Percentiles rank a stretch among this genome's conserved stretches.
phyloP scores from a whole-genome alignment of 2,888 invertebrate species.

The Itoplectis maculator region DNA sequence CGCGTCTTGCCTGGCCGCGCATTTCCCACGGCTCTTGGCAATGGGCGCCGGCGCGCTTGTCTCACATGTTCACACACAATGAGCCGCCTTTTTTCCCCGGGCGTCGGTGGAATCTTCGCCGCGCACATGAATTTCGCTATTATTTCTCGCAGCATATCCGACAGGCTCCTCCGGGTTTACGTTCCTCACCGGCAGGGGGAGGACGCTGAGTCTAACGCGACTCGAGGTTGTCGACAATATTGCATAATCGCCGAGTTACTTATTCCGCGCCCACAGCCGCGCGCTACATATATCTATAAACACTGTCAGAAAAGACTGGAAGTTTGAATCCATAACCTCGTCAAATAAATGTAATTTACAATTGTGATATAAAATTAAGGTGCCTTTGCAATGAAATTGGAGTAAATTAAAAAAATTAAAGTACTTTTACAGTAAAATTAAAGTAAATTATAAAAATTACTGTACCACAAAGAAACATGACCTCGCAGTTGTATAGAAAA shows the following conservation, averaged over 20 bases:
- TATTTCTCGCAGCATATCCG: not conserved
- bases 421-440: too few species aligned
- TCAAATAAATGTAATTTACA: too few species aligned
- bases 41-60: constrained; percentile 18
- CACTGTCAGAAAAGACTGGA: too few species aligned
- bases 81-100: not conserved
- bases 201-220: not conserved
- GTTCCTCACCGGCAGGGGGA: not conserved
- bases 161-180: too few species aligned
- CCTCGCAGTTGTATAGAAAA: too few species aligned
- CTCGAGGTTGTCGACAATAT: constrained; percentile 10
- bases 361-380: too few species aligned
- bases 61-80: constrained; percentile 20
- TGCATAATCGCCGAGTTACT: constrained; percentile 1
- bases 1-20: constrained; percentile 62
- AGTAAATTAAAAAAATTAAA: too few species aligned
- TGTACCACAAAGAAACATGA: too few species aligned
- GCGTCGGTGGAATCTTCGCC: not conserved
- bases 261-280: not conserved
- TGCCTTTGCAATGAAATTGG: too few species aligned
- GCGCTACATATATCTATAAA: too few species aligned
- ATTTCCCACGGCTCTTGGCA: constrained; percentile 64
- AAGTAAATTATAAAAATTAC: too few species aligned
- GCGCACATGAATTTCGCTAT: constrained; percentile 8
- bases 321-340: too few species aligned